A percentile compares a stretch with the other conserved stretches of the same genome.
These are phyloP conservation scores for Atethmia centrago DNA, from an alignment of 2,888 invertebrate genomes.

Conservation along the genomic window DNA sequence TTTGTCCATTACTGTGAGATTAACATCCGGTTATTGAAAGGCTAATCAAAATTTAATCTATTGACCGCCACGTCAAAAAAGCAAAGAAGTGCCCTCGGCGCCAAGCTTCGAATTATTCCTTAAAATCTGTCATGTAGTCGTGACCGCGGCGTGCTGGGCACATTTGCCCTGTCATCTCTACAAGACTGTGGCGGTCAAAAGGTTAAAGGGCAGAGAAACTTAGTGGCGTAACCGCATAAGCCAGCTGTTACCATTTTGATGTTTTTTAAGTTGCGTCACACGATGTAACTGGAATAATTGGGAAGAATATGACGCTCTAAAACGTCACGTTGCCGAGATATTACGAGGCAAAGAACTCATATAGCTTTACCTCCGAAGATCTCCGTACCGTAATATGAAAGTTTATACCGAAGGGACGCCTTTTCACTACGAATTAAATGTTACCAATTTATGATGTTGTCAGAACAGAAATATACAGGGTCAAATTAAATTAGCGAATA, in stretches of 20 bases:
- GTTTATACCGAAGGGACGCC: neutral
- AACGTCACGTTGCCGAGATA: neutral
- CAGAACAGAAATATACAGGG: neutral
- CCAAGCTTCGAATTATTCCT: too few species aligned
- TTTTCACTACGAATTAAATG: neutral
- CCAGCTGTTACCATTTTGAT: neutral
- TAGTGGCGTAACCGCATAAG: neutral
- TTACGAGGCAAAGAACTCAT: neutral
- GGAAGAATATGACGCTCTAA: neutral
- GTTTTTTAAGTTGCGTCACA: neutral
- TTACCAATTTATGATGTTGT: neutral
- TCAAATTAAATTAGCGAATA: neutral
- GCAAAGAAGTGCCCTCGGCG: too few species aligned
- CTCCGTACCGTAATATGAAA: neutral
- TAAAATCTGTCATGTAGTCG: too few species aligned
- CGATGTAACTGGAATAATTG: neutral
- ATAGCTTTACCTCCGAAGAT: neutral
- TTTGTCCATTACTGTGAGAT: neutral
- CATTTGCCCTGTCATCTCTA: too few species aligned
- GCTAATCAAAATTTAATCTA: neutral
- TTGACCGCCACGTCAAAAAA: too few species aligned
- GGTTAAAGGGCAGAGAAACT: too few species aligned
- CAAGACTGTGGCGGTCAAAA: too few species aligned
- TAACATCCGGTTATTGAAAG: neutral
- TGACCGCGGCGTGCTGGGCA: too few species aligned